Evolutionary conservation across 2,888 invertebrate species (phyloP), one percentile per base, ranked within the genome.

Genomic region (Mesochorus sp.): DNA sequence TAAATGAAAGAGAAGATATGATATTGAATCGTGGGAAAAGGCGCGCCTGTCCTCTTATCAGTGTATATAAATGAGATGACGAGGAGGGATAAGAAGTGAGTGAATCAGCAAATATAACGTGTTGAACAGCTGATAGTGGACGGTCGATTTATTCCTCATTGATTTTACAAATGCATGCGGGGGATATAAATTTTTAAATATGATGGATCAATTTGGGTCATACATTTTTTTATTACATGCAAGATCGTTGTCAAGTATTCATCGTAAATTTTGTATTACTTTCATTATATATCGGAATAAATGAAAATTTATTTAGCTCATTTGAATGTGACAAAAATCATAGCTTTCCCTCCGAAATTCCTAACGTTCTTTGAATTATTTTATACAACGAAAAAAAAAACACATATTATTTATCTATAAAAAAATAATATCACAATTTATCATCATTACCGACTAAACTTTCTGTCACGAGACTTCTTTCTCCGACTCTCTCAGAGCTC

Each of bases 21-120:
- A 55, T 37, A 44, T 42, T 31, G 19, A 26, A 21, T 31, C 71
- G 76, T 76, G 76, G 49, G 71, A 76, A n/a, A 26, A 37, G 19
- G 47, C 70, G n/a, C n/a, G 47, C 39, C 55, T 76, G 75, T 21
- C 21, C 28, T 64, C 62, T 76, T 76, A 71, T 76, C 71, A 19
- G 49, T 28, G 19, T 44, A 26, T n/a, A n/a, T 47, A 49, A 70
- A 64, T 57, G 47, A 76, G 21, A 37, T 26, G 12, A 37, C 49
- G 14, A 3, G 14, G 8, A 28, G 8, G 39, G 19, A 12, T 10
- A 37, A 28, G 28, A 10, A 17, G 24, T 6, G 53, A n/a, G 8
- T 37, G 21, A 66, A 73, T 59, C 24, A 34, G 31, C 59, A 53
- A n/a, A n/a, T n/a, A 68, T 68, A 68, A 44, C 34, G 31, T 17